A percentile compares a stretch with the other conserved stretches of the same genome.
These are phyloP conservation scores for Caradrina clavipalpis DNA, from an alignment of 2,888 invertebrate genomes.

Conservation along the genomic window DNA sequence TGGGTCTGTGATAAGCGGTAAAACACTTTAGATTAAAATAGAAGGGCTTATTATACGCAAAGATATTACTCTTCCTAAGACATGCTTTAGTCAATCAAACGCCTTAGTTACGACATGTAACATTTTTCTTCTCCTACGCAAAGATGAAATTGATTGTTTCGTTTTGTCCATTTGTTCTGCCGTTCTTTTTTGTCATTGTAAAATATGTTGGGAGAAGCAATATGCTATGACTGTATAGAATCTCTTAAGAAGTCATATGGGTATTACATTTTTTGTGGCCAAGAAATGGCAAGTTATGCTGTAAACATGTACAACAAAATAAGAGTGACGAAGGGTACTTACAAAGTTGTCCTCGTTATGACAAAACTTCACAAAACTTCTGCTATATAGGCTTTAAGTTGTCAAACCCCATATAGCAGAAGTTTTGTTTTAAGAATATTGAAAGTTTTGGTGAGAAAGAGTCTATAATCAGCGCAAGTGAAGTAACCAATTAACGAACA, in stretches of 20 bases:
- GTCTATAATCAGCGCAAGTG: not conserved
- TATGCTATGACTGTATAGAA: not conserved
- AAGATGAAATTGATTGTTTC: conserved; percentile 34
- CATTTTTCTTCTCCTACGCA: conserved; percentile 52
- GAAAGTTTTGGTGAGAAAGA: too few species aligned
- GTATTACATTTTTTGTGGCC: too few species aligned
- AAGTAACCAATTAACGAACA: not conserved
- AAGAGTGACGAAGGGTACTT: too few species aligned
- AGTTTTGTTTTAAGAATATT: too few species aligned
- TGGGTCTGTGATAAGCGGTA: conserved; percentile 84
- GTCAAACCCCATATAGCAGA: too few species aligned
- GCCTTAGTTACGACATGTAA: conserved; percentile 50
- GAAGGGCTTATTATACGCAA: conserved; percentile 79
- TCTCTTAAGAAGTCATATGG: not conserved
- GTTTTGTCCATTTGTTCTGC: conserved; percentile 6
- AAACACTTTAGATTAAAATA: conserved; percentile 88
- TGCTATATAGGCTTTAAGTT: too few species aligned
- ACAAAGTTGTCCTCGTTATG: too few species aligned
- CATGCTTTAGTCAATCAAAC: conserved; percentile 73
- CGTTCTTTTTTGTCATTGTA: conserved; percentile 7
- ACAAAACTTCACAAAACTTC: too few species aligned
- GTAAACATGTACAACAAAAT: too few species aligned
- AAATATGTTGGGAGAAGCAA: not conserved
- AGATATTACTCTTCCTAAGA: conserved; percentile 72
- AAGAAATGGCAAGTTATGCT: too few species aligned